Evolutionary conservation across 2,888 invertebrate genomes (phyloP), one percentile per base, ranked within the genome.

Genomic region (Prenolepis imparis): DNA sequence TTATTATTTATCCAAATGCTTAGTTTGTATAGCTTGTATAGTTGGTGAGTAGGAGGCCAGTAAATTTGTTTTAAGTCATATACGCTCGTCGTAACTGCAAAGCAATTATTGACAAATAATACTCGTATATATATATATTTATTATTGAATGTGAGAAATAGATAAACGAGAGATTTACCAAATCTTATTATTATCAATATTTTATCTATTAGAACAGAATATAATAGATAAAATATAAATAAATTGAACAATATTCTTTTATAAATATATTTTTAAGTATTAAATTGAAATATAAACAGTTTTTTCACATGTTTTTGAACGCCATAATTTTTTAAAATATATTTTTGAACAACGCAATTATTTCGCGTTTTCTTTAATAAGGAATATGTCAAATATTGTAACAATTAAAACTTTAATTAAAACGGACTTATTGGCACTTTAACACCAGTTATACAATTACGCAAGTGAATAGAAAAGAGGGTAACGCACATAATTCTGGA

Each of bases 401-500:
- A 3, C 0, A 61, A 63, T 74, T 32, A 21, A 0, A 6, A 41
- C 3, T 24, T 36, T 3, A 41, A 24, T 67, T 77, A 36, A 57
- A 41, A 67, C 32, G 41, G 28, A 77, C 57, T 67, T 77, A 77
- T 52, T 77, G 67, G 24, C 21, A 67, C 15, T 67, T 15, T 15
- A 21, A n/a, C 41, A 66, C 28, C 39, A 77, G 12, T 57, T 44
- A 8, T 77, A 57, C 57, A 67, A 67, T 41, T 67, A 55, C 5
- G 11, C 28, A 15, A 28, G 28, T 21, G 12, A 55, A 52, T 32
- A 81, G 15, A 52, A 52, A 39, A 55, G 24, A 82, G 44, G n/a
- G 39, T 84, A 80, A 84, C 73, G 82, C 84, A 82, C 82, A 88
- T 82, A 88, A 88, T 21, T 64, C 55, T 52, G 41, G 44, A 5